Evolutionary conservation across 2,113 vertebrate genomes (phyloP).

Genomic region (Morone saxatilis): DNA sequence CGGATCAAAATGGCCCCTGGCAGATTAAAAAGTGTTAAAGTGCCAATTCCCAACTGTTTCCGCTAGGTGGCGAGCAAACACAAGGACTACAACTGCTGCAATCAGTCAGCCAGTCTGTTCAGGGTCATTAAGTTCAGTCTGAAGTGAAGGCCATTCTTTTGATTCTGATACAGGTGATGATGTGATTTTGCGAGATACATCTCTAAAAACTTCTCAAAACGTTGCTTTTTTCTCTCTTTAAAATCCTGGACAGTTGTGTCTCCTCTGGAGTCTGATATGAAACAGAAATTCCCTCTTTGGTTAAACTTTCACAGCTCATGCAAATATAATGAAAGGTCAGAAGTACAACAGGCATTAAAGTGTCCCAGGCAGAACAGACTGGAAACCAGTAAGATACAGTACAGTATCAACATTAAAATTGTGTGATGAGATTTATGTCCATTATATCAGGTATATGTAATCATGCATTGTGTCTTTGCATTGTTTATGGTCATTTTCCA

Average conservation of each 20-base stretch:
- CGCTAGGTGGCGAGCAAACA: constrained; percentile 75
- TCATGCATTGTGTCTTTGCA: background rate
- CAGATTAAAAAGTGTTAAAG: constrained; percentile 47
- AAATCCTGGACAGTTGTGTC: background rate
- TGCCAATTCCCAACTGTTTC: constrained; percentile 17
- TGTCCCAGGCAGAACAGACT: background rate
- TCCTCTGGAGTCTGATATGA: background rate
- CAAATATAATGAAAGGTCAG: background rate
- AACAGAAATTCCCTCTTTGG: background rate
- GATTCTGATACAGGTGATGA: background rate
- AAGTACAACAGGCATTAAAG: too few species aligned
- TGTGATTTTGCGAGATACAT: background rate
- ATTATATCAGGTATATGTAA: background rate
- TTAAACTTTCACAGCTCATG: background rate
- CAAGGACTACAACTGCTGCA: constrained; percentile 10
- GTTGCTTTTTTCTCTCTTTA: background rate
- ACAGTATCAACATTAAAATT: background rate
- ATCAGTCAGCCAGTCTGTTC: constrained; percentile 14
- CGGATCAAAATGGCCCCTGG: constrained; percentile 85
- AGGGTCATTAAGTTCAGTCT: background rate
- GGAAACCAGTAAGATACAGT: background rate
- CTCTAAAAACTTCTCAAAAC: too few species aligned
- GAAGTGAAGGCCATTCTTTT: too few species aligned
- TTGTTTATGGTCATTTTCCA: background rate
- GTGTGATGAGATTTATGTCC: too few species aligned